phyloP scores from a whole-genome alignment of 92 coral and sea anemone genomes.

The Phenganax subtilis region DNA sequence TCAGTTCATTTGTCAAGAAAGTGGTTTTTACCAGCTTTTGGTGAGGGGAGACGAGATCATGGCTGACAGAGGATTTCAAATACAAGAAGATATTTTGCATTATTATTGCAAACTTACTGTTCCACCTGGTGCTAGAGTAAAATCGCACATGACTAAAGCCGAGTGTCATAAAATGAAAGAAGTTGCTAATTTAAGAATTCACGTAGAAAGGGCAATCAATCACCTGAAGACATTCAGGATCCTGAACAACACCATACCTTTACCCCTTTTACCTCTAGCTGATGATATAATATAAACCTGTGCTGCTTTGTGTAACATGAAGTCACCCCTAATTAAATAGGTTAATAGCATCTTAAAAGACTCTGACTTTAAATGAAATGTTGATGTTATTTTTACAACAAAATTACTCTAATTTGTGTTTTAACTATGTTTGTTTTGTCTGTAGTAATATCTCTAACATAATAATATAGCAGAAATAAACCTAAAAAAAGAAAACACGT shows the following conservation, averaged over 20 bases:
- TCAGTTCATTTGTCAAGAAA: no score
- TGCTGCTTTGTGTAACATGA: constrained; percentile 23
- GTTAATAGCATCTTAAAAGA: not conserved
- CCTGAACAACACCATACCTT: constrained; percentile 8
- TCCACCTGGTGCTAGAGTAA: constrained; percentile 3
- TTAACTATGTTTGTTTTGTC: no score
- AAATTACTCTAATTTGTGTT: no score
- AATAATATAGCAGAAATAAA: no score
- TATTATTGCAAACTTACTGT: no score
- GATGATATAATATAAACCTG: constrained; percentile 4
- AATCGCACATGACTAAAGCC: not conserved
- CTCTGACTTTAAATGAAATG: not conserved
- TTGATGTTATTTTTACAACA: no score
- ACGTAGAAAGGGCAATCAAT: constrained; percentile 5
- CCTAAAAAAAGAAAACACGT: no score
- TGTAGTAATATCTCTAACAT: no score
- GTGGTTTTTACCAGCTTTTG: no score
- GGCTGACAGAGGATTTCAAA: no score
- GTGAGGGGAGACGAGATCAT: no score
- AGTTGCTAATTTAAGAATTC: constrained; percentile 4
- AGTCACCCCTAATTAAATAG: constrained; percentile 4
- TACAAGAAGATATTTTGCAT: no score
- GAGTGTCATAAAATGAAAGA: constrained; percentile 3
- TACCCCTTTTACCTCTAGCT: constrained; percentile 10
- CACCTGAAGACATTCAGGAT: constrained; percentile 1